Evolutionary conservation across 2,113 vertebrate genomes (phyloP).

Genomic region (Neopipo cinnamomea): DNA sequence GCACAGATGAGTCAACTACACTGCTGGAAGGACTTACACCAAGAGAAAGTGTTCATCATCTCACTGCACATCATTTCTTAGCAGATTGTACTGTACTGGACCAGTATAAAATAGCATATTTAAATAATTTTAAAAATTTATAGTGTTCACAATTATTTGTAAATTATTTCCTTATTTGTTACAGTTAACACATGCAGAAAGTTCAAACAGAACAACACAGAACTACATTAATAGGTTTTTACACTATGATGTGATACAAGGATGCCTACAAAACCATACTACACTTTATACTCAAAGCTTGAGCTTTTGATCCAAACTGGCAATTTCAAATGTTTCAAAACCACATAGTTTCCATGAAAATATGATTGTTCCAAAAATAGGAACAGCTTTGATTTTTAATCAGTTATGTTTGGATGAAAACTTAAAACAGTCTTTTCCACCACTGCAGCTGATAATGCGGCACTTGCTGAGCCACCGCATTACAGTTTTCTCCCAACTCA

Average conservation of each 20-base stretch:
- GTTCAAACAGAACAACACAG: neutral
- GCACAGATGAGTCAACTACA: neutral
- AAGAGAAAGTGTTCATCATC: neutral
- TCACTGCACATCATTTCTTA: neutral
- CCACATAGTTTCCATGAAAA: neutral
- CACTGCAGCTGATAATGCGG: neutral
- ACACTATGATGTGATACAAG: neutral
- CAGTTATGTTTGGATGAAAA: neutral
- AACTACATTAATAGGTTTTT: neutral
- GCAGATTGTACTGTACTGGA: neutral
- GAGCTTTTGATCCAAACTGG: neutral
- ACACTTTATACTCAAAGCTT: neutral
- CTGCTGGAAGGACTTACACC: neutral
- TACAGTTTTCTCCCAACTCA: slow-evolving; percentile 5
- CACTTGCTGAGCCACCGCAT: slow-evolving; percentile 14
- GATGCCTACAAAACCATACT: neutral
- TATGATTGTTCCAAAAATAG: neutral
- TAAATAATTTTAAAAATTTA: neutral
- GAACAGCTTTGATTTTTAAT: neutral
- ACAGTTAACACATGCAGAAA: neutral
- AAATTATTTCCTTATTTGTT: neutral
- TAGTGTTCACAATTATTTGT: neutral
- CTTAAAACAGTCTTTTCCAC: neutral
- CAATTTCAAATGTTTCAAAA: neutral
- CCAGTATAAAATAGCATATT: neutral